A percentile compares a stretch with the other conserved stretches of the same genome.
Conservation (phyloP, 2,797 vertebrate genomes). For the Poliocrania exsul region DNA sequence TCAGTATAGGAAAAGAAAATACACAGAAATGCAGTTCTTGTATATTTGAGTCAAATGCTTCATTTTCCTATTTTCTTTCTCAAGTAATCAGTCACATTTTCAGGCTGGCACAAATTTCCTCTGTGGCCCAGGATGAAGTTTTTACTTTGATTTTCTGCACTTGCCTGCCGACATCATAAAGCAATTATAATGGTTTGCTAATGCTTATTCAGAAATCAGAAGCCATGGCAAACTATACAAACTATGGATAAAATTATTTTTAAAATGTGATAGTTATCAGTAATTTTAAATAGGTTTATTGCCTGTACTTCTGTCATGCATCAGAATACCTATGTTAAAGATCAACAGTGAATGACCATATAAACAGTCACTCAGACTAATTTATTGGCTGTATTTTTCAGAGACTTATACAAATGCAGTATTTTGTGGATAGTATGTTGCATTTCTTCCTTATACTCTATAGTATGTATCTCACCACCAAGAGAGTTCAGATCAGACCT, state of each 20-base stretch:
- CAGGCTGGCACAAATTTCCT: neutral
- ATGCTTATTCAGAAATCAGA: neutral
- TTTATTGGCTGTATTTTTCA: neutral
- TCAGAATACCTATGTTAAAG: neutral
- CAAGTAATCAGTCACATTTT: neutral
- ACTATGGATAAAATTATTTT: neutral
- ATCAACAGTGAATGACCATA: neutral
- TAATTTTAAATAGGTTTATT: neutral
- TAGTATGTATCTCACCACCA: neutral
- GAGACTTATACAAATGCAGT: rapidly evolving
- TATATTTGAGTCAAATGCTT: neutral
- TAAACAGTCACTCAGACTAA: neutral
- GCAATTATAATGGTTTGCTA: neutral
- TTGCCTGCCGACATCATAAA: neutral
- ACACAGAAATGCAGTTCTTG: rapidly evolving
- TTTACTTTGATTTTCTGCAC: neutral
- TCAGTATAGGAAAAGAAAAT: neutral
- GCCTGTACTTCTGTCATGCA: neutral
- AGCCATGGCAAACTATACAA: neutral
- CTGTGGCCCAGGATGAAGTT: neutral
- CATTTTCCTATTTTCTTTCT: neutral
- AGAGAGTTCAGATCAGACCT: neutral
- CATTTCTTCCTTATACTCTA: neutral
- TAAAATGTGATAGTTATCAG: neutral
- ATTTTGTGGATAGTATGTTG: neutral